A percentile compares a stretch with the other conserved stretches of the same genome.
phyloP scores from a whole-genome alignment of 1,140 invertebrate species.

The Dendrolimus kikuchii region DNA sequence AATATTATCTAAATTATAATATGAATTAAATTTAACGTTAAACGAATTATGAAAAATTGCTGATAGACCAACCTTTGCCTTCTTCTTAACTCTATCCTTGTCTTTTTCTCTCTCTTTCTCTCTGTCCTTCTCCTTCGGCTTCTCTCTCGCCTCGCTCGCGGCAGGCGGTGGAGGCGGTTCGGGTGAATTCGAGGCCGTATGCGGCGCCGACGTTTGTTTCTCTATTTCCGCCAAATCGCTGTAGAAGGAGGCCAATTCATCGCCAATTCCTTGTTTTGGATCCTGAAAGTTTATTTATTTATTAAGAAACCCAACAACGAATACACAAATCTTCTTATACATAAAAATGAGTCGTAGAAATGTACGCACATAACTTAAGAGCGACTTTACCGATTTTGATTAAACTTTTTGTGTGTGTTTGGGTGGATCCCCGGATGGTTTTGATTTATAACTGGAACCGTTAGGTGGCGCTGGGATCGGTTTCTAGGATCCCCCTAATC shows the following conservation, averaged over 20 bases:
- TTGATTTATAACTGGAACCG: no score
- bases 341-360: no score
- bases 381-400: no score
- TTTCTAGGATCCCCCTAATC: no score
- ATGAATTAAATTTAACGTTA: no score
- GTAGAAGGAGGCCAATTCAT: conserved; percentile 55
- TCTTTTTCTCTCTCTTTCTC: conserved; percentile 15
- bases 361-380: no score
- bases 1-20: no score
- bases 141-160: conserved; percentile 10
- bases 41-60: background rate
- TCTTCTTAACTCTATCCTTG: conserved; percentile 12
- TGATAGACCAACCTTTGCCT: conserved; percentile 15
- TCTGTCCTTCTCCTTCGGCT: conserved; percentile 13
- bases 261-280: conserved; percentile 46
- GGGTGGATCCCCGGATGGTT: no score
- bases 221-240: conserved; percentile 54
- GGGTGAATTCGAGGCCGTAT: conserved; percentile 18
- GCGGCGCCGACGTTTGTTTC: conserved; percentile 18
- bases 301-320: no score
- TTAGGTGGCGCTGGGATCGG: no score
- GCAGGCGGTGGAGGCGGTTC: conserved; percentile 15
- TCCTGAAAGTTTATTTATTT: conserved; percentile 16
- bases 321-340: no score
- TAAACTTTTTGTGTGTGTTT: no score